Evolutionary conservation across 1,140 invertebrate species (phyloP).

Genomic region (Prorops nasuta): DNA sequence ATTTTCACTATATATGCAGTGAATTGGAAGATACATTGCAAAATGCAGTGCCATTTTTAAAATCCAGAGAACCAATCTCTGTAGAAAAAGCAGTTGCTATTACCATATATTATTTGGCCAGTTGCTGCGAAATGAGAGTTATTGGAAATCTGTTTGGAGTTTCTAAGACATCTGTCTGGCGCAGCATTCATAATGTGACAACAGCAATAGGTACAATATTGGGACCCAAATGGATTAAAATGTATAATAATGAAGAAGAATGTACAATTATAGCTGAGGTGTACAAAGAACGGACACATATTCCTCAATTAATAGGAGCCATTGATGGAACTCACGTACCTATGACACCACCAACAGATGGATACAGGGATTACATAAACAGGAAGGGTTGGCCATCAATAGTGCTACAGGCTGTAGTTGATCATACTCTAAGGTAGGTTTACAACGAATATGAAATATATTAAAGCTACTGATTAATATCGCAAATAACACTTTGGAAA

Average conservation of each 20-base stretch:
- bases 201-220: constrained; percentile 10
- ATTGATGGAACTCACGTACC: constrained; percentile 25
- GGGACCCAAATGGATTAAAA: constrained; percentile 8
- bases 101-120: constrained; percentile 20
- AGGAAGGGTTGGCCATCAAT: constrained; percentile 28
- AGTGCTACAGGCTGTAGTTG: constrained; percentile 27
- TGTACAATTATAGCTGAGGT: constrained; percentile 4
- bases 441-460: neutral
- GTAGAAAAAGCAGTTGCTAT: constrained; percentile 21
- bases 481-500: neutral
- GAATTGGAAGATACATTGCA: constrained; percentile 4
- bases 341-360: constrained; percentile 17
- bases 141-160: constrained; percentile 27
- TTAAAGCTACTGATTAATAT: neutral
- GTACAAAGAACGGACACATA: constrained; percentile 16
- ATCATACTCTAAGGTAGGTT: constrained; percentile 17
- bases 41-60: constrained; percentile 1
- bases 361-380: constrained; percentile 31
- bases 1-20: constrained; percentile 2
- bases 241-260: constrained; percentile 10
- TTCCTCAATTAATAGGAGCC: constrained; percentile 28
- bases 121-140: constrained; percentile 26
- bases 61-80: constrained; percentile 7
- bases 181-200: constrained; percentile 13
- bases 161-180: constrained; percentile 21